Base-by-base conservation (phyloP, 1,140 invertebrate species). In the Lucilia sericata region DNA sequence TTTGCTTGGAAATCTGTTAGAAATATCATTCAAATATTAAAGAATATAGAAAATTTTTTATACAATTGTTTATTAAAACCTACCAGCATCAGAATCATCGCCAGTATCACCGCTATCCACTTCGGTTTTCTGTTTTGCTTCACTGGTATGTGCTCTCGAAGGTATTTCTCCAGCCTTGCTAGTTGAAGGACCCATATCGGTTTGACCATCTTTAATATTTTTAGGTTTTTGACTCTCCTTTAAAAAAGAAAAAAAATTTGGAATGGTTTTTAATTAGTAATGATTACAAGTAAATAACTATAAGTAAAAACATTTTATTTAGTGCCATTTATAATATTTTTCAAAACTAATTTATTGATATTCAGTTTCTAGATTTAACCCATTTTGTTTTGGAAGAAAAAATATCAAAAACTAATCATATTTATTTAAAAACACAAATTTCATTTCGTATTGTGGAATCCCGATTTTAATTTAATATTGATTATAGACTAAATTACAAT, bases 101-200 rank as follows among this genome's bases (percentile, higher is more conserved):
- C 87, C 88, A 34, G 88, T 89, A 78, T 89, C 88, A 42, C 86
- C 88, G 49, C 87, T 89, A 25, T 89, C 88, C 12, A 88, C 82
- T 76, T 89, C 88, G 85, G 89, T 87, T 85, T 89, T 89, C 0
- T 89, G 87, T 14, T 86, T 85, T 13, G 85, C 76, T 84, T 89
- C 88, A 9, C 85, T 86, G 0, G 85, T 83, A 0, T 85, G 83
- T 70, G 84, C 84, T 1, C 84, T 85, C 47, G 82, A 86, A 42
- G 74, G 85, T 9, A 70, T 70, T 70, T 78, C 84, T 83, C 8
- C 82, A 0, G 87, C 86, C 51, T 88, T 89, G 80, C 89, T 90
- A 13, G 89, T 90, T 7, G 88, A 90, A 9, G 89, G 89, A 36
- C 74, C 88, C 88, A 83, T 85, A 70, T 83, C 84, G 8, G 84